Base-by-base conservation (phyloP, 2,888 invertebrate genomes). In the Eudemis profundana region DNA sequence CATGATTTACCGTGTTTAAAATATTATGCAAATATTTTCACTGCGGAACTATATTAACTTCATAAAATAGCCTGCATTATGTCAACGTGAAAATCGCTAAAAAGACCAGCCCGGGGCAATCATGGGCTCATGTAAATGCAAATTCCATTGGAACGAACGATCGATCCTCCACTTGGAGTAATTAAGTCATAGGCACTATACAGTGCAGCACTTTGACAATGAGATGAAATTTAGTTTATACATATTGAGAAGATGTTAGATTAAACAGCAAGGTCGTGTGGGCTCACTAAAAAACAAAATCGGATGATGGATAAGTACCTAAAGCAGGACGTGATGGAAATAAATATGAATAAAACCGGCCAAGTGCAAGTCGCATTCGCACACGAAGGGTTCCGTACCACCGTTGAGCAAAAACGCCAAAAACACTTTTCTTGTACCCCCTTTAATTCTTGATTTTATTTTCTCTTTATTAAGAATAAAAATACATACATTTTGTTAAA, bases 91-190 rank as follows among this genome's bases (percentile, higher is more conserved):
- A 53, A 68, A 63, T 53, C 67, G 68, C 44, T 60, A 59, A 59
- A 62, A 66, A 51, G 54, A 68, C 68, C 19, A n/a, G 51, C 72
- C 59, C 74, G 69, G 71, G 74, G 69, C 77, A 79, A 84, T 85
- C 79, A 83, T 70, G 73, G 67, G 69, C 78, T 85, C 82, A 78
- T 87, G 84, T 84, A 79, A 76, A 85, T 87, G 86, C 82, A 83
- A 86, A 88, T 88, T 74, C 60, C 68, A 40, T 70, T 64, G 70
- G 56, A 61, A 60, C 53, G 60, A 56, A 69, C 69, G 72, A 74
- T 70, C 66, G 65, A 69, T 50, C 51, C 19, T 47, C 19, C 40
- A 44, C 50, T 42, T 36, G 4, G 4, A 49, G 57, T 59, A 44
- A 64, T 51, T 50, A 64, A 19, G 42, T 56, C 42, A 36, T 7